Base-by-base conservation (phyloP, 2,797 vertebrate genomes). In the Aplochiton taeniatus region DNA sequence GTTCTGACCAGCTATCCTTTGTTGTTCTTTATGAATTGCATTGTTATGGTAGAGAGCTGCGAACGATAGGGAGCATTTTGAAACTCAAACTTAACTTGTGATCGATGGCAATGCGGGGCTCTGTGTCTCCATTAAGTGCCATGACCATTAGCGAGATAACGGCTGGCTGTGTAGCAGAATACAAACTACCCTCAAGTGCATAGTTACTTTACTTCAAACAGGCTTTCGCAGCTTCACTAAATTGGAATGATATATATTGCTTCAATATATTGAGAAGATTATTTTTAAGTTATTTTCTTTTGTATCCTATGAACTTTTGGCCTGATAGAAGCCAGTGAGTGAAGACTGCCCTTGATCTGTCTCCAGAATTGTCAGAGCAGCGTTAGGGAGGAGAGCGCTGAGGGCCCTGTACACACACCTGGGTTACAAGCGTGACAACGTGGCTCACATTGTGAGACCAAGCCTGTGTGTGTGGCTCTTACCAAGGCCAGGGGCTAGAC, bases 271-370 rank as follows among this genome's bases (percentile, higher is more conserved):
- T n/a, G 31, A 31, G 31, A 31, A 2, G 66, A 73, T 75, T 63
- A 14, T 5, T 43, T 16, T 42, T 3, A 6, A 14, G 49, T 19
- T 51, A 49, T 68, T 53, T 46, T 65, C 71, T 67, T 58, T 31
- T 41, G 44, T 76, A 63, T 77, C 70, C 68, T 74, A 63, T 61
- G 55, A 71, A 54, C 70, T 62, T 50, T 61, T 51, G 14, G 4
- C 18, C 60, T 76, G 74, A 76, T 63, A 62, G 77, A 64, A 77
- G 65, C 60, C 31, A 68, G 67, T 53, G 67, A 76, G 46, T 66
- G 71, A 72, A 66, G 73, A 47, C 54, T 75, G 83, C 74, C 79
- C 79, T 85, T 78, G 76, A 66, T 78, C 31, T 58, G 71, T 83
- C 74, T 84, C 54, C 70, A 67, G 64, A 66, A 66, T 80, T 65